phyloP scores from a whole-genome alignment of 2,113 vertebrate species.

The Megaceryle maxima region DNA sequence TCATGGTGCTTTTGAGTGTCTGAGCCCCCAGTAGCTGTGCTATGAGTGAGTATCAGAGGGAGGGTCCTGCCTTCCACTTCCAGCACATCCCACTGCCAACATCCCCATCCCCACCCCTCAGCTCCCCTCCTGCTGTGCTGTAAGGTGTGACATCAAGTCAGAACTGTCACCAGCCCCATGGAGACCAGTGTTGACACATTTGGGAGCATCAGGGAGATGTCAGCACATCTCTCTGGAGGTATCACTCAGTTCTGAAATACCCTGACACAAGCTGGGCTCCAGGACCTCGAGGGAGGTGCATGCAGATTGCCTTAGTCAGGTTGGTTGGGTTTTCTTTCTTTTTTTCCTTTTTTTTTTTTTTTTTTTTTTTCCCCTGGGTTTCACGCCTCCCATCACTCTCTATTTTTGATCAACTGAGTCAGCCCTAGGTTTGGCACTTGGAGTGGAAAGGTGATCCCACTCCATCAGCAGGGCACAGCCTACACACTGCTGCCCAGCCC shows the following conservation, averaged over 20 bases:
- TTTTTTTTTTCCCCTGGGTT: background rate
- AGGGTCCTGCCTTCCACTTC: background rate
- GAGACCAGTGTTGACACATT: fast-evolving
- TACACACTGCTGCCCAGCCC: background rate
- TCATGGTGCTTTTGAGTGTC: background rate
- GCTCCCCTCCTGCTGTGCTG: background rate
- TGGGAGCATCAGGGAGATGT: background rate
- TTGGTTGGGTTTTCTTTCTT: background rate
- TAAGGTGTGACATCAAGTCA: background rate
- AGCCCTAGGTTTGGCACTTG: background rate
- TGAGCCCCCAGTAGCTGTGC: background rate
- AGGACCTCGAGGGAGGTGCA: fast-evolving
- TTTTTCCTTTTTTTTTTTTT: too few species aligned
- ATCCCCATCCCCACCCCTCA: fast-evolving
- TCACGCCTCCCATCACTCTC: constrained; percentile 64
- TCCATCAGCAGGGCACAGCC: background rate
- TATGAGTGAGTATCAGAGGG: background rate
- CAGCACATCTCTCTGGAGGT: background rate
- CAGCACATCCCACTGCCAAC: background rate
- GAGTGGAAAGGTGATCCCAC: background rate
- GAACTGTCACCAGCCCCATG: background rate
- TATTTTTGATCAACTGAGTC: constrained; percentile 65
- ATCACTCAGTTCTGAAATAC: background rate
- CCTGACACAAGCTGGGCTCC: fast-evolving
- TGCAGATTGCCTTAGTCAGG: constrained; percentile 10